Base-by-base conservation (phyloP, 2,888 invertebrate species). In the Syrphus vitripennis region DNA sequence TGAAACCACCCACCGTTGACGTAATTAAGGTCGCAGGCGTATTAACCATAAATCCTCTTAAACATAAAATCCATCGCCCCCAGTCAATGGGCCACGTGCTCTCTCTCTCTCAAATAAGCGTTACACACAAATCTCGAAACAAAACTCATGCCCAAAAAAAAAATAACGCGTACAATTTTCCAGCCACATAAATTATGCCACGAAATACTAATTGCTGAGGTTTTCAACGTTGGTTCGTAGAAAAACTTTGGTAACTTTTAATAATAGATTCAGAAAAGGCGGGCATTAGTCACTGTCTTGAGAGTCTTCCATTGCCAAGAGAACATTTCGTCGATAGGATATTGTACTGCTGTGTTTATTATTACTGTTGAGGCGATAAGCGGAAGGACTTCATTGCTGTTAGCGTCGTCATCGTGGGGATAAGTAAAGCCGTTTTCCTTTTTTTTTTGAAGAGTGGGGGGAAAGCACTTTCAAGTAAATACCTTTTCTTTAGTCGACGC, bases 1-100 rank as follows among this genome's bases (percentile, higher is more conserved):
- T 72, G 77, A 63, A 72, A 67, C 84, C 67, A 75, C 76, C 76
- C 31, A 81, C 76, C 72, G 76, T 81, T 77, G 72, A 81, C 81
- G 81, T 77, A 86, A 86, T 81, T 86, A 86, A 81, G 81, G 81
- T 77, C 69, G 69, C 74, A 55, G 65, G 75, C 57, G 55, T 82
- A 81, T 67, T 67, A 37, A 67, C 16, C 84, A 86, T 86, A 82
- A 86, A 86, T 86, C 74, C 81, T 81, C 71, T 65, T 70, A 72
- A 50, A 71, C 67, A 59, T 63, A 48, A 57, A 50, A 71, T 42
- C 24, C 10, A 24, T 34, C 59, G 14, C 48, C 42, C 14, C 69
- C 48, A 84, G 76, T 81, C 84, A 81, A 84, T 84, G 57, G 81
- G 86, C 74, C 86, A 82, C 86, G 82, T 86, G 86, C 63, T 75